Evolutionary conservation across 1,140 invertebrate genomes (phyloP).

Genomic region (Drosophila kurseongensis): DNA sequence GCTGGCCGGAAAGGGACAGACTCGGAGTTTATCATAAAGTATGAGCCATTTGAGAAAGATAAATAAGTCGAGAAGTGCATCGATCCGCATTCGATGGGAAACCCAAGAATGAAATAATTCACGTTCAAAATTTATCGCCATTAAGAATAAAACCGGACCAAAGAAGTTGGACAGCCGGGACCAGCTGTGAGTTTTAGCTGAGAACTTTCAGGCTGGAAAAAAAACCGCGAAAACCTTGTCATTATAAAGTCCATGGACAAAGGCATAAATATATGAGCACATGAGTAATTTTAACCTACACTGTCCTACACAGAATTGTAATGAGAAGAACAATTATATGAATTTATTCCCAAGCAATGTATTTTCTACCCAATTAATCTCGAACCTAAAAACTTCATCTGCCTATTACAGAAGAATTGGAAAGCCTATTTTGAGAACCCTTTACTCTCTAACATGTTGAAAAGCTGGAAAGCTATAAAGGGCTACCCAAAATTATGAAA

Average conservation of each 20-base stretch:
- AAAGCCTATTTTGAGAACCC: no score
- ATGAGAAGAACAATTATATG: no score
- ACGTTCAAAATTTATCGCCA: conserved; percentile 33
- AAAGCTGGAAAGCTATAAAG: no score
- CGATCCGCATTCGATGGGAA: conserved; percentile 64
- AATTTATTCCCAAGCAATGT: no score
- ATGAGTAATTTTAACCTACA: conserved; percentile 43
- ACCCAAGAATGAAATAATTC: conserved; percentile 40
- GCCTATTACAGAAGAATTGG: no score
- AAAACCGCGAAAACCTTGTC: conserved; percentile 40
- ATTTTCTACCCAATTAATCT: no score
- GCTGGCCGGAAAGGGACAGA: conserved; percentile 1
- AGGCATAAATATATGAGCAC: conserved; percentile 48
- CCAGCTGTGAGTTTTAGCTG: conserved; percentile 42
- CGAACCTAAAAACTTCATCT: no score
- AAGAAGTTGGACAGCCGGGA: conserved; percentile 15
- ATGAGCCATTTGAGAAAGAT: conserved; percentile 36
- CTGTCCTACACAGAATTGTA: conserved; percentile 3
- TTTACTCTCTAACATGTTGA: no score
- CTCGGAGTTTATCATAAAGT: conserved; percentile 32
- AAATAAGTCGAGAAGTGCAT: conserved; percentile 51
- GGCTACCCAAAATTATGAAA: no score
- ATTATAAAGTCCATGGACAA: conserved; percentile 49
- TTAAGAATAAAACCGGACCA: conserved; percentile 16
- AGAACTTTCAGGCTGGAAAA: conserved; percentile 1